Base-by-base conservation (phyloP, 2,888 invertebrate species). In the Drosophila anomelani region DNA sequence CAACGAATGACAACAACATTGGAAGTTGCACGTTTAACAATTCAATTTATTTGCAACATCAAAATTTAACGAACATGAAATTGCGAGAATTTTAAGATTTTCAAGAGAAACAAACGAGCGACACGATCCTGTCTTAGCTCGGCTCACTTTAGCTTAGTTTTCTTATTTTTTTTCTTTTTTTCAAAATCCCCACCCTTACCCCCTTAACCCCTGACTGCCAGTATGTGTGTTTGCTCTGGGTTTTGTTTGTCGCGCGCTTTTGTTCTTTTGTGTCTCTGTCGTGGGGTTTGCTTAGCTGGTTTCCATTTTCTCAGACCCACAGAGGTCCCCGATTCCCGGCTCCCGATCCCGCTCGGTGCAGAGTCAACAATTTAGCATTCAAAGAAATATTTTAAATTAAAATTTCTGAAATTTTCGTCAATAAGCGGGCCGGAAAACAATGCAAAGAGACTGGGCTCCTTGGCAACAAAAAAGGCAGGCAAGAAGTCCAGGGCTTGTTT, bases 81-180 rank as follows among this genome's bases (percentile, higher is more conserved):
- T 92, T 91, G 91, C 91, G 92, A 90, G 92, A 92, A 92, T 92
- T 92, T 92, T 89, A 91, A 90, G 91, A 91, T 92, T 92, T 85
- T 92, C 91, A 90, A 79, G 82, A 87, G 92, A 92, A 92, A 92
- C 92, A 92, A 92, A 92, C 92, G 90, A 92, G 91, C 91, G 92
- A 92, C 92, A 92, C 92, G 92, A 89, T 89, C 90, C 89, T 85
- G 80, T 80, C 80, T 71, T 66, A 57, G 68, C 49, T 69, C 51
- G 29, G 39, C 47, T 62, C 51, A 66, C 55, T 51, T 59, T 43
- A 56, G 61, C 63, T 68, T 47, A 66, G 49, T 61, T 53, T 55
- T 47, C 68, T 46, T 51, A 41, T 23, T 29, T 54, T 15, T 34
- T 34, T 34, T 34, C 60, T 51, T 58, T 53, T 29, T 46, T 7